Conservation (phyloP, 1,140 invertebrate species). For the Littorina saxatilis region DNA sequence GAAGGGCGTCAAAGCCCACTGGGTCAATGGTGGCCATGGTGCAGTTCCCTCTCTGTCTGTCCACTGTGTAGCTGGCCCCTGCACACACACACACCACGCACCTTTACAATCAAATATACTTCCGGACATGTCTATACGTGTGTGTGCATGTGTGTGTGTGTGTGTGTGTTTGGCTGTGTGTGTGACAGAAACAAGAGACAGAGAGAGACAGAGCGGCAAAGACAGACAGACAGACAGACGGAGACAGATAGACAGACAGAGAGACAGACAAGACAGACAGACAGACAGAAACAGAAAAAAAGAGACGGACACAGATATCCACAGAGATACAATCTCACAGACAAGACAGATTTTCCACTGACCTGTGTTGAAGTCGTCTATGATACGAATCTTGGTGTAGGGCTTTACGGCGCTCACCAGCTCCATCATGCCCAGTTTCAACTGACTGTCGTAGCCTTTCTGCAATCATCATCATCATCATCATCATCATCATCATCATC, state of each 20-base stretch:
- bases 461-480: conserved; percentile 25
- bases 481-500: too few species aligned
- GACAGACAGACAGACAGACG: too few species aligned
- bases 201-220: too few species aligned
- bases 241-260: too few species aligned
- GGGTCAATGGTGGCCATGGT: conserved; percentile 44
- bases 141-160: too few species aligned
- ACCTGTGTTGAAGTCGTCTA: conserved; percentile 65
- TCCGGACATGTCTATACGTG: too few species aligned
- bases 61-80: conserved; percentile 43
- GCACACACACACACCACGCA: neutral
- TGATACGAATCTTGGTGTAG: conserved; percentile 46
- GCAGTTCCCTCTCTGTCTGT: conserved; percentile 52
- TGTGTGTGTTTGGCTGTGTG: too few species aligned
- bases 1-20: conserved; percentile 44
- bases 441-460: conserved; percentile 56
- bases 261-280: too few species aligned
- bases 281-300: too few species aligned
- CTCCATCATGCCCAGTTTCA: conserved; percentile 54
- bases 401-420: conserved; percentile 39
- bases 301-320: too few species aligned
- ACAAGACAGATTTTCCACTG: neutral
- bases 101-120: neutral
- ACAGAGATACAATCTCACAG: too few species aligned
- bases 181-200: too few species aligned